Evolutionary conservation across 2,113 vertebrate genomes (phyloP).

Genomic region (Emydocephalus ijimae): DNA sequence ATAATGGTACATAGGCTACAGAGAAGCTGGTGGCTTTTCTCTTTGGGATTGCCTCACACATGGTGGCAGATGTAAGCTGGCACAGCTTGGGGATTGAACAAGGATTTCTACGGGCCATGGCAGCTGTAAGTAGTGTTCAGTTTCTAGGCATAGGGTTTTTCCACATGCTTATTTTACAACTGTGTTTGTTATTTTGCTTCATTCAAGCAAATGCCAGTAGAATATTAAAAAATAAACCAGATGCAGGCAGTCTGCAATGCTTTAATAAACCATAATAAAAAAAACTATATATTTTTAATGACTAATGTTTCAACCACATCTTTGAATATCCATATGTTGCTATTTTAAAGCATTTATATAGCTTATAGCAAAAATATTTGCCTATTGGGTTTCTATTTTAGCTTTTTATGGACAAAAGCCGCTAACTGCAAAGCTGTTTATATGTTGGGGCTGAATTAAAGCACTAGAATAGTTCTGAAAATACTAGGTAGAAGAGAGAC

Average conservation of each 20-base stretch:
- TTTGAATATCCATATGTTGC: not conserved
- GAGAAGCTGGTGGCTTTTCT: conserved; percentile 79
- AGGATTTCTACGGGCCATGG: conserved; percentile 76
- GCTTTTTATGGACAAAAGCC: not conserved
- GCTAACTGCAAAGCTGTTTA: not conserved
- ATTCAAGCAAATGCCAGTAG: not conserved
- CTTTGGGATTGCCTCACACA: conserved; percentile 75
- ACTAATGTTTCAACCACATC: not conserved
- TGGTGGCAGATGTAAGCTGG: conserved; percentile 78
- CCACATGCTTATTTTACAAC: not conserved
- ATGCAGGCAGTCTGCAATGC: not conserved
- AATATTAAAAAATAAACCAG: not conserved
- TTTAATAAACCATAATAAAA: not conserved
- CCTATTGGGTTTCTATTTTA: not conserved
- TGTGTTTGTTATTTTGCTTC: not conserved
- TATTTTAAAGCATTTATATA: not conserved
- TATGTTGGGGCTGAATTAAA: not conserved
- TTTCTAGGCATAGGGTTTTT: not conserved
- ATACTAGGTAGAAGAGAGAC: not conserved
- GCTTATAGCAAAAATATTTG: not conserved
- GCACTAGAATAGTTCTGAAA: not conserved
- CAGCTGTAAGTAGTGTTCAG: conserved; percentile 63
- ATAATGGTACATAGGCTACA: conserved; percentile 61
- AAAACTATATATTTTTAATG: not conserved
- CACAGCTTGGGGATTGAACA: conserved; percentile 74